Percentiles rank a stretch among this genome's conserved stretches.
phyloP scores from a whole-genome alignment of 2,888 invertebrate species.

The Operophtera brumata region DNA sequence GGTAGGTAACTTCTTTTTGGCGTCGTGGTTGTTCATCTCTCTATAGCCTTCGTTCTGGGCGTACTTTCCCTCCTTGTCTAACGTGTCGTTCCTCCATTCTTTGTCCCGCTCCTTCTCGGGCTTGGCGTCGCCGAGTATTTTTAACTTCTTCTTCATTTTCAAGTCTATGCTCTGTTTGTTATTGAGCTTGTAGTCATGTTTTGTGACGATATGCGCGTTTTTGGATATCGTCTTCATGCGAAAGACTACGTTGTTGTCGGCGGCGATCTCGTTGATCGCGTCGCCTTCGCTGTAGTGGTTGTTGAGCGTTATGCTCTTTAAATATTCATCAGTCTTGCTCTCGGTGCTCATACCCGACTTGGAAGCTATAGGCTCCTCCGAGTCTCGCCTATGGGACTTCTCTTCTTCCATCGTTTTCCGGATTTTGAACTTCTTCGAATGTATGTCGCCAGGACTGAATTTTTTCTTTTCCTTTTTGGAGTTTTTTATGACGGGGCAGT shows the following conservation, averaged over 20 bases:
- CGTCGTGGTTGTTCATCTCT: slow-evolving; percentile 69
- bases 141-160: slow-evolving; percentile 71
- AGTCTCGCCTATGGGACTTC: slow-evolving; percentile 61
- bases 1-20: slow-evolving; percentile 71
- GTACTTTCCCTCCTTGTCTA: slow-evolving; percentile 78
- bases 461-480: slow-evolving; percentile 86
- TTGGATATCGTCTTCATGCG: slow-evolving; percentile 76
- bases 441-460: slow-evolving; percentile 69
- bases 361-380: slow-evolving; percentile 57
- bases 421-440: slow-evolving; percentile 79
- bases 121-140: slow-evolving; percentile 60
- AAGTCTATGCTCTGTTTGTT: slow-evolving; percentile 64
- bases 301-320: slow-evolving; percentile 67
- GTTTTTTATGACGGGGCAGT: slow-evolving; percentile 91
- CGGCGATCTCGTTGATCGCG: slow-evolving; percentile 66
- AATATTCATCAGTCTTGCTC: slow-evolving; percentile 70
- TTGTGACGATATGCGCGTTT: slow-evolving; percentile 75
- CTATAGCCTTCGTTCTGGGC: slow-evolving; percentile 77
- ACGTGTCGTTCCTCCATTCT: slow-evolving; percentile 81
- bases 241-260: slow-evolving; percentile 68
- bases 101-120: slow-evolving; percentile 69
- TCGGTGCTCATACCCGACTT: slow-evolving; percentile 62
- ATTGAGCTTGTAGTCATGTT: slow-evolving; percentile 67
- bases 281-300: slow-evolving; percentile 64
- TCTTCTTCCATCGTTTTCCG: slow-evolving; percentile 68